Percentiles rank a stretch among this genome's conserved stretches.
Evolutionary conservation across 1,140 invertebrate species (phyloP).

Genomic region (Maniola jurtina): DNA sequence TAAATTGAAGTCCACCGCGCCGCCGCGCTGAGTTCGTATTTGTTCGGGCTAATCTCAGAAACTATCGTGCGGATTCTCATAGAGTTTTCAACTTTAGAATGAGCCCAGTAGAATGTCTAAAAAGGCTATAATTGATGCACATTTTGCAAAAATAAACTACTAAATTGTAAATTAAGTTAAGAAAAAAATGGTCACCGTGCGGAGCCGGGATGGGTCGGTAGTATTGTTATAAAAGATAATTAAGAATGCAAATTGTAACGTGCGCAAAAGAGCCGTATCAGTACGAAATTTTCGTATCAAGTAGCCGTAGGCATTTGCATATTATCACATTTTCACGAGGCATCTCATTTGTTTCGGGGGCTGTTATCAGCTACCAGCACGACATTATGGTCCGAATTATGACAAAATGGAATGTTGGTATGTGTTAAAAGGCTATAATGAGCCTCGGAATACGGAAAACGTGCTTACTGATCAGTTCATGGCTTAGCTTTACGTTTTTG

Average conservation of each 20-base stretch:
- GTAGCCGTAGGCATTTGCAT: conserved; percentile 21
- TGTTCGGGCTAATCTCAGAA: too few species aligned
- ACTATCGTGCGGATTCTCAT: too few species aligned
- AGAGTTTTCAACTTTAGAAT: too few species aligned
- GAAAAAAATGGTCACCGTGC: too few species aligned
- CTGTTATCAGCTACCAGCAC: conserved; percentile 43
- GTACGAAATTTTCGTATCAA: conserved; percentile 7
- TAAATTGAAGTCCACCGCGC: too few species aligned
- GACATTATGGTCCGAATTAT: conserved; percentile 49
- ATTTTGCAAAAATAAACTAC: too few species aligned
- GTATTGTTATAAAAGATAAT: background rate
- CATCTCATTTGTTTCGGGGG: conserved; percentile 29
- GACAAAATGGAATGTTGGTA: conserved; percentile 48
- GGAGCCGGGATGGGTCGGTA: too few species aligned
- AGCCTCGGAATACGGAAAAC: conserved; percentile 7
- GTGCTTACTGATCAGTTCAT: background rate
- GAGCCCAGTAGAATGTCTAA: too few species aligned
- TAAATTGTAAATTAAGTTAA: too few species aligned
- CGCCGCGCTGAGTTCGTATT: too few species aligned
- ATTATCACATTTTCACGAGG: conserved; percentile 10
- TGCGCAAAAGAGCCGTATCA: conserved; percentile 2
- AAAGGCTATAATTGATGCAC: too few species aligned
- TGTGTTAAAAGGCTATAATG: conserved; percentile 41
- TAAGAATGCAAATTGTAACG: background rate
- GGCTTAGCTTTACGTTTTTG: background rate